These are phyloP conservation scores for Galeopsomyia nigrocyanea DNA, from an alignment of 2,888 invertebrate genomes.

Conservation along the genomic window DNA sequence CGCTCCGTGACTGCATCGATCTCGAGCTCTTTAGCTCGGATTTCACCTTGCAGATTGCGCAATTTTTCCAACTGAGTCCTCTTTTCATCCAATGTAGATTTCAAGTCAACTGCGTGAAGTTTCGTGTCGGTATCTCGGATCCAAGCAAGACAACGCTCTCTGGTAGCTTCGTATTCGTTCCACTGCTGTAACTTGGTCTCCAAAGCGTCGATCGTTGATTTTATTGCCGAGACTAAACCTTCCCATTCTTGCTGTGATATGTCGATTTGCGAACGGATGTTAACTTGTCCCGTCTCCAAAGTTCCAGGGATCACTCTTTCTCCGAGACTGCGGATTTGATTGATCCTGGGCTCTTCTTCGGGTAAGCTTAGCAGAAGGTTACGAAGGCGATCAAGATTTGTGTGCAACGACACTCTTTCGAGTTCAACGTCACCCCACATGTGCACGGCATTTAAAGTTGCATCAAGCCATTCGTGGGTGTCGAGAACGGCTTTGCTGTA, in stretches of 20 bases:
- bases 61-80: conserved; percentile 86
- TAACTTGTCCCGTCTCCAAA: conserved; percentile 84
- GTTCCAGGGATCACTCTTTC: conserved; percentile 93
- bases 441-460: conserved; percentile 84
- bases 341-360: conserved; percentile 88
- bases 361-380: conserved; percentile 83
- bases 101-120: conserved; percentile 89
- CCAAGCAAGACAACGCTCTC: conserved; percentile 89
- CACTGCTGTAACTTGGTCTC: conserved; percentile 90
- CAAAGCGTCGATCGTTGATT: conserved; percentile 82
- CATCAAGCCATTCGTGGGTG: conserved; percentile 88
- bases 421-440: conserved; percentile 87
- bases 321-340: conserved; percentile 84
- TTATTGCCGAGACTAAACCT: conserved; percentile 81
- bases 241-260: conserved; percentile 93
- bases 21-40: conserved; percentile 91
- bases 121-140: conserved; percentile 89
- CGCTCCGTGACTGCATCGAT: conserved; percentile 93
- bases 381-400: conserved; percentile 85
- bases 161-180: conserved; percentile 90
- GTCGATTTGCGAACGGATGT: conserved; percentile 89
- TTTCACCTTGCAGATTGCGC: conserved; percentile 86
- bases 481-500: conserved; percentile 90
- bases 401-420: conserved; percentile 87
- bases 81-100: conserved; percentile 86